These are phyloP conservation scores for Sebastes taczanowskii DNA, from an alignment of 2,797 vertebrate genomes.

Conservation along the genomic window DNA sequence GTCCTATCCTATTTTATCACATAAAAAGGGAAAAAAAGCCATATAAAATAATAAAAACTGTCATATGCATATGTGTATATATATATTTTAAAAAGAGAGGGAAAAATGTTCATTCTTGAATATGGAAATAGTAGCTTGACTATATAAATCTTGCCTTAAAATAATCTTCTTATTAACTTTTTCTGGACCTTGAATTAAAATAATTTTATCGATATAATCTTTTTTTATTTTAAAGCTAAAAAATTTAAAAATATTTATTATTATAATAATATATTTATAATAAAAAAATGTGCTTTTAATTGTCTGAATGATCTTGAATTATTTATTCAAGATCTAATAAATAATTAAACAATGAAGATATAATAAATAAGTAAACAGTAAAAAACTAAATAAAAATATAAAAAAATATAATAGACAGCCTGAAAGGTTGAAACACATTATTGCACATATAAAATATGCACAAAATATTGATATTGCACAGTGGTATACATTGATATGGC, in stretches of 20 bases:
- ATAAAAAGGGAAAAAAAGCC: background rate
- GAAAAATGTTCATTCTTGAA: background rate
- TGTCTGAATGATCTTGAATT: background rate
- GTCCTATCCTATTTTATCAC: slow-evolving; percentile 9
- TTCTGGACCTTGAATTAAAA: background rate
- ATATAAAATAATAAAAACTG: background rate
- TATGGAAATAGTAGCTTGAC: background rate
- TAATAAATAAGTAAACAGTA: too few species aligned
- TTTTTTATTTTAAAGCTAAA: background rate
- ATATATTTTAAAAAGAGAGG: background rate
- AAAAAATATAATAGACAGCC: too few species aligned
- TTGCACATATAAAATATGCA: too few species aligned
- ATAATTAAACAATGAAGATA: too few species aligned
- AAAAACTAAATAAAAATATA: too few species aligned
- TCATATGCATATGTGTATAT: background rate
- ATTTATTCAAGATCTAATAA: too few species aligned
- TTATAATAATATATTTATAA: background rate
- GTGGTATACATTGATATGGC: too few species aligned
- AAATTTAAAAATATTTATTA: too few species aligned
- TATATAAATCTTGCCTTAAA: background rate
- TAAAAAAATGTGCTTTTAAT: background rate
- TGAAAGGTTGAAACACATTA: too few species aligned
- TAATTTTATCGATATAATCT: background rate
- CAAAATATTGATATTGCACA: too few species aligned
- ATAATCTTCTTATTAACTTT: background rate